phyloP scores from a whole-genome alignment of 1,140 invertebrate species.

The Orius insidiosus region DNA sequence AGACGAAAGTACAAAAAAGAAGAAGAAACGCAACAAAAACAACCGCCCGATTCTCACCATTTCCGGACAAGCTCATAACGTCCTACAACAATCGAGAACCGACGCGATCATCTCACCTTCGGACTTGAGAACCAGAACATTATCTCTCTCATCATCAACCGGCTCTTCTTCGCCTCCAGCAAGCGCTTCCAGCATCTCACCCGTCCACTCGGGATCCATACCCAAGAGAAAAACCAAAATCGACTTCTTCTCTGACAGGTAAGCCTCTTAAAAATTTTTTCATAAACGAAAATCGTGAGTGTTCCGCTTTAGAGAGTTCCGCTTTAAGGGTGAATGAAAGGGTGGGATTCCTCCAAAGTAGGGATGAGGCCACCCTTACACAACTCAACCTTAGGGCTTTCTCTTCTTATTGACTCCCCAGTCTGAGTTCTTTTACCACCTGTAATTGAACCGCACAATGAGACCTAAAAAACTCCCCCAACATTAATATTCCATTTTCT shows the following conservation, averaged over 20 bases:
- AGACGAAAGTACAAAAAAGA: constrained; percentile 35
- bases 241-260: constrained; percentile 68
- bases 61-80: constrained; percentile 24
- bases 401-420: too few relatives aligned
- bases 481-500: too few relatives aligned
- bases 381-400: too few relatives aligned
- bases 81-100: neutral
- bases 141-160: constrained; percentile 41
- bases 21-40: constrained; percentile 51
- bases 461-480: too few relatives aligned
- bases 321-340: too few relatives aligned
- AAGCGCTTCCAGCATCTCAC: constrained; percentile 43
- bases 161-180: constrained; percentile 48
- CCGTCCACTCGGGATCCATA: constrained; percentile 32
- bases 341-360: too few relatives aligned
- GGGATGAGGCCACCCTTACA: too few relatives aligned
- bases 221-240: constrained; percentile 53
- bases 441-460: too few relatives aligned
- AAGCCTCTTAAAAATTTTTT: constrained; percentile 24
- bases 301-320: too few relatives aligned
- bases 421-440: too few relatives aligned
- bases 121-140: constrained; percentile 27
- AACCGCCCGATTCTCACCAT: constrained; percentile 37
- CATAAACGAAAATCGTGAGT: too few relatives aligned
- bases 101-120: constrained; percentile 11